Evolutionary conservation across 2,888 invertebrate species (phyloP), one percentile per base, ranked within the genome.

Genomic region (Rotaria macrura): DNA sequence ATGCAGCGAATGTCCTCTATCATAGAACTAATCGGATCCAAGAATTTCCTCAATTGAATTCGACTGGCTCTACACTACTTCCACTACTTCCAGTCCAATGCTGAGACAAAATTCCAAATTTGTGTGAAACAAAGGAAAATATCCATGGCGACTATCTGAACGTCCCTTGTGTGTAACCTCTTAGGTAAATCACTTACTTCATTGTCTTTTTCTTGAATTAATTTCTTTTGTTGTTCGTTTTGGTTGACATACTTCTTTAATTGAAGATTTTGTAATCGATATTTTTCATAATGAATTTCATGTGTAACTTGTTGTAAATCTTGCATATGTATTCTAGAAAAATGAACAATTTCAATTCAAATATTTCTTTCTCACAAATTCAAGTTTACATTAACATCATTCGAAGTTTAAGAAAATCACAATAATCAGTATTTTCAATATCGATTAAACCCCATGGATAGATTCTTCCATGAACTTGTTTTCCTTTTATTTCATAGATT

Each of bases 361-460:
- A 9, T 23, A 52, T 52, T 23, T 9, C 10, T 5, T 52, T 12
- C 5, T 52, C 2, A 6, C 3, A 10, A 95, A 97, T 96, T 57
- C 25, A 74, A 34, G 17, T 14, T 29, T 47, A 83, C 83, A 95
- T 94, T 65, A 97, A 93, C 96, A 97, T 96, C 23, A 96, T 96
- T 88, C 97, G 92, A 87, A 98, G 93, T 91, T 97, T 97, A 89
- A 97, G 96, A 91, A 97, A 98, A 92, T 98, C 97, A 92, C 96
- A 97, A 90, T 98, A 97, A 83, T 97, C 96, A 0, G 97, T 96
- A 93, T 97, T 97, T 91, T 98, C 97, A 25, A 97, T 96, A 92
- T 97, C 97, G 12, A 97, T 96, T 2, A 97, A 96, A 72, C 97
- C 97, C 97, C 97, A 98, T 0, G 97, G 97, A 92, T 97, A 98